Base-by-base conservation (phyloP, 2,888 invertebrate genomes). In the Pyralis farinalis region DNA sequence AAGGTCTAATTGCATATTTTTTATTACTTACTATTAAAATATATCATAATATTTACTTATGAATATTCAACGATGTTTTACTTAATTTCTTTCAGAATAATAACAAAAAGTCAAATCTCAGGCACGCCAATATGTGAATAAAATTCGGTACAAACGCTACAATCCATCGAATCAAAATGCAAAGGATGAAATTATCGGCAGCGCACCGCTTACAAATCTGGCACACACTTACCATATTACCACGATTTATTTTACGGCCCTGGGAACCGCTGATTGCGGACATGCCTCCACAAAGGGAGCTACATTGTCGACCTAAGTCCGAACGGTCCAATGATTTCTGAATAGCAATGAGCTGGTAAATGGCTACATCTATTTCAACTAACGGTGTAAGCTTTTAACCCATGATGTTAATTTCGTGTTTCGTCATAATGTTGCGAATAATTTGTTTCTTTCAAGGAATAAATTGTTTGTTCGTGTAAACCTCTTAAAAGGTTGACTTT, bases 141-240 rank as follows among this genome's bases (percentile, higher is more conserved):
- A 53, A 63, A 64, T 66, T 63, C 53, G 60, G 52, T 54, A 53
- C 63, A 59, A 63, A 63, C 62, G 9, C 11, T 50, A 63, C 55
- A 48, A 51, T 49, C 55, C 43, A 46, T 54, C 50, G 52, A 63
- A 77, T 76, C 67, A 67, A 63, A 69, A 78, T 77, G 66, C 75
- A 74, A 63, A 71, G 65, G 64, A 71, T 71, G 69, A 67, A 71
- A 75, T 74, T 71, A 79, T 71, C 63, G 58, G 53, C 62, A 67
- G 63, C 55, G 55, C 53, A 58, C 58, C 58, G 61, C 57, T 57
- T 64, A 67, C 68, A 66, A 63, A 65, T 70, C 71, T 67, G 63
- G 69, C 68, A 63, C 71, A 70, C 64, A 60, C 63, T 69, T 63
- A 63, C 66, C 65, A 71, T 76, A 73, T 71, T 70, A 71, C 66